Percentiles rank a stretch among this genome's conserved stretches.
Conservation (phyloP, 2,888 invertebrate species). For the Nemoura dubitans region DNA sequence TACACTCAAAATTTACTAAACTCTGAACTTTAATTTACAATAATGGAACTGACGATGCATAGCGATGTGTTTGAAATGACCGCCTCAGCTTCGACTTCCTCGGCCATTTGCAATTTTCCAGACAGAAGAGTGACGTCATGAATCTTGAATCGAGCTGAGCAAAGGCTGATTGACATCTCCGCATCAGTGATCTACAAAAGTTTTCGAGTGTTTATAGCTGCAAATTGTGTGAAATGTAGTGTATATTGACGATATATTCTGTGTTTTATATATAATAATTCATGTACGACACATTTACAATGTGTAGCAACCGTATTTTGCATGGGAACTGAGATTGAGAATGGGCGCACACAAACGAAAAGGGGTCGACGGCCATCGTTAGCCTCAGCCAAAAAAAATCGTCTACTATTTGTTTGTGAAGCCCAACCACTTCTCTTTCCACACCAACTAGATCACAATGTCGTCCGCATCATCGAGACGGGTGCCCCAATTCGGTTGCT, state of each 20-base stretch:
- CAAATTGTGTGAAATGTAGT: conserved; percentile 5
- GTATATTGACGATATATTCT: conserved; percentile 1
- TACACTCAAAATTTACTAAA: too few relatives aligned
- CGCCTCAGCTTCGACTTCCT: not conserved
- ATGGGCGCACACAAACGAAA: not conserved
- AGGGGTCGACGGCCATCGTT: conserved; percentile 4
- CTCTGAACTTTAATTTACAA: too few relatives aligned
- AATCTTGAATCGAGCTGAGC: not conserved
- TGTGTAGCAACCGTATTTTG: not conserved
- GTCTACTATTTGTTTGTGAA: not conserved
- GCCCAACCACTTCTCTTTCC: not conserved
- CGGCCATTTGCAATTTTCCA: not conserved
- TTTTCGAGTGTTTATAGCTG: not conserved
- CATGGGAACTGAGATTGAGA: not conserved
- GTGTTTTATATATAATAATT: not conserved
- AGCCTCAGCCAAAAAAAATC: not conserved
- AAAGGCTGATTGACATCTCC: not conserved
- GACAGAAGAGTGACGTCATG: not conserved
- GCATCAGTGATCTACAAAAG: not conserved
- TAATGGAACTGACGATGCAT: too few relatives aligned
- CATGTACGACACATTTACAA: not conserved
- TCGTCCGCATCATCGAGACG: not conserved
- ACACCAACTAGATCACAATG: not conserved
- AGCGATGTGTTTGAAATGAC: too few relatives aligned
- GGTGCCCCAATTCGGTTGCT: not conserved